phyloP scores from a whole-genome alignment of 1,140 invertebrate genomes.

The Euborellia annulipes region DNA sequence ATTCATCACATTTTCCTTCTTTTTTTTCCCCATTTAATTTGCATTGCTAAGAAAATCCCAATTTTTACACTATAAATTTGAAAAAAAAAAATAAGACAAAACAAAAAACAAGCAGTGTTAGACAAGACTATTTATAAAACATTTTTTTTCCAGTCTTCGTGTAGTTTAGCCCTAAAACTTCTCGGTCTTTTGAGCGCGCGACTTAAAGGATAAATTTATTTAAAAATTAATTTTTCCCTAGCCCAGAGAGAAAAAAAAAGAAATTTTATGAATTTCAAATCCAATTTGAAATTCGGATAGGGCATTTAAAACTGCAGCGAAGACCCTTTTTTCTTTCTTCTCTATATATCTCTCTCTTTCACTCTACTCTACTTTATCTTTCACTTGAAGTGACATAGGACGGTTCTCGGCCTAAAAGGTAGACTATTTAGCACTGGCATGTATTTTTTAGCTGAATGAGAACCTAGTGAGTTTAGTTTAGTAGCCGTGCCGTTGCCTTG shows the following conservation, averaged over 20 bases:
- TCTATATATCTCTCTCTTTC: conserved; percentile 10
- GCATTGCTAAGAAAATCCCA: no score
- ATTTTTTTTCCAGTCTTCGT: neutral
- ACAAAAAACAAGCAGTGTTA: conserved; percentile 5
- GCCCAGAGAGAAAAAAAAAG: neutral
- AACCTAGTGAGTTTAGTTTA: no score
- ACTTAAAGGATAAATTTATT: neutral
- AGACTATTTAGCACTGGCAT: no score
- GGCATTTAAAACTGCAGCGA: conserved; percentile 9
- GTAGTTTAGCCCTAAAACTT: neutral
- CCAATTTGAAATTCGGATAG: conserved; percentile 1
- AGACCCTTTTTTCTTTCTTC: conserved; percentile 17
- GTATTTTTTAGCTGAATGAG: no score
- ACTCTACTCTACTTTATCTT: conserved; percentile 12
- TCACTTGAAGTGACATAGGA: conserved; percentile 1
- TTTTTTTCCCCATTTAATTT: no score
- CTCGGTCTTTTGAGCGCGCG: neutral
- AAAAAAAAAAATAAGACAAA: no score
- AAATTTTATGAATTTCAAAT: no score
- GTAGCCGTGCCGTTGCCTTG: no score
- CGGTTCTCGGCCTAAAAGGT: no score
- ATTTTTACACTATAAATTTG: no score
- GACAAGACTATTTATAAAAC: no score
- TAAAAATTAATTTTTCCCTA: conserved; percentile 5
- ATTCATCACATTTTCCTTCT: no score